Conservation (phyloP, 2,113 vertebrate genomes). For the Artemisiospiza belli region DNA sequence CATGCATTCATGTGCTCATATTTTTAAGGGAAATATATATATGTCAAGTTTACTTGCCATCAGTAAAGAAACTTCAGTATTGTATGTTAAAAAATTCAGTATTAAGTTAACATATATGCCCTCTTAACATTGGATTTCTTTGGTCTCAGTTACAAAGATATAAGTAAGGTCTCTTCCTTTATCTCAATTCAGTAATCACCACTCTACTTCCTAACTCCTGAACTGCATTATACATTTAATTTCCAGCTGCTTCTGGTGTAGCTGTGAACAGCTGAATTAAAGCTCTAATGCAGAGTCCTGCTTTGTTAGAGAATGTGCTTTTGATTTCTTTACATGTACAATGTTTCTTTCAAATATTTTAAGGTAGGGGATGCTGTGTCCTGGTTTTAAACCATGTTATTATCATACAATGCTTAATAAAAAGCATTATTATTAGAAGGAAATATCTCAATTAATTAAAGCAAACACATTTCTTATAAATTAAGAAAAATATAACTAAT, state of each 20-base stretch:
- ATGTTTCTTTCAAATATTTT: neutral
- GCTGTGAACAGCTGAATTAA: neutral
- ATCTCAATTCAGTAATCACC: neutral
- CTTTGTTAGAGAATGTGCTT: neutral
- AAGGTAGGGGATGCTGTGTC: rapidly evolving
- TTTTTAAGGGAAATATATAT: neutral
- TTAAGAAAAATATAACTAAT: neutral
- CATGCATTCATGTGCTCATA: neutral
- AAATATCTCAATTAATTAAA: neutral
- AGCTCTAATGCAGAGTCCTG: neutral
- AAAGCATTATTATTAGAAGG: neutral
- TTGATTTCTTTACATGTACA: neutral
- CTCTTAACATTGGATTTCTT: neutral
- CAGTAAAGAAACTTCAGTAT: neutral
- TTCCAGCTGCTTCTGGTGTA: neutral
- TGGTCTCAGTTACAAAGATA: neutral
- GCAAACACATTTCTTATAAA: neutral
- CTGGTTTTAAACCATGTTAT: neutral
- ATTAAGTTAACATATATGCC: neutral
- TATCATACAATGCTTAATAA: neutral
- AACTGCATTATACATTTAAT: neutral
- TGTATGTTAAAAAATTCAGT: neutral
- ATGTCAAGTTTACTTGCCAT: neutral
- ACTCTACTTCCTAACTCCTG: neutral
- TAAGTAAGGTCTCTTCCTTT: neutral